A percentile compares a stretch with the other conserved stretches of the same genome.
These are phyloP conservation scores for Achlya flavicornis DNA, from an alignment of 2,888 invertebrate species.

Conservation along the genomic window DNA sequence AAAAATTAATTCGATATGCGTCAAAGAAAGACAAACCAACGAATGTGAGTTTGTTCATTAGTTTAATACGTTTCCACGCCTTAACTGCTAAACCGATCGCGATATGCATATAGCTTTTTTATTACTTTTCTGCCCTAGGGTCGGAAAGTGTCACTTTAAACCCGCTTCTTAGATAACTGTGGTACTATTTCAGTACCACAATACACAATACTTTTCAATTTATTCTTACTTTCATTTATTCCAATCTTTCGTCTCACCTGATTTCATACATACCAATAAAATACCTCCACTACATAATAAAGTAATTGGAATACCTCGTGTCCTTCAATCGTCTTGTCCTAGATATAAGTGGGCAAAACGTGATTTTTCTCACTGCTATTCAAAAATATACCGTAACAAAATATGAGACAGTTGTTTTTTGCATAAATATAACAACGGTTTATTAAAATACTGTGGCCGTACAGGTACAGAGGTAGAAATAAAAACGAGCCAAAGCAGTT, in stretches of 20 bases:
- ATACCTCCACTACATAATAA: slow-evolving; percentile 57
- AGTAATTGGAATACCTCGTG: slow-evolving; percentile 82
- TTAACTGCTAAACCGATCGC: no score
- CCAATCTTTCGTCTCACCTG: slow-evolving; percentile 36
- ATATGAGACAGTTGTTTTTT: slow-evolving; percentile 45
- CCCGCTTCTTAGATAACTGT: no score
- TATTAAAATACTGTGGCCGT: slow-evolving; percentile 84
- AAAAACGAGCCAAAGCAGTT: slow-evolving; percentile 83
- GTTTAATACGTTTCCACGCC: no score
- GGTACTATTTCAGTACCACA: no score
- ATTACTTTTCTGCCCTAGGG: no score
- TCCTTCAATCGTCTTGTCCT: slow-evolving; percentile 78
- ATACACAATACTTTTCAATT: slow-evolving; percentile 13
- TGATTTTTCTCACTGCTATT: slow-evolving; percentile 53
- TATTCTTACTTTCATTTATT: slow-evolving; percentile 29
- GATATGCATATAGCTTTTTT: no score
- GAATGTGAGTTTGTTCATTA: no score
- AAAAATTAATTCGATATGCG: no score
- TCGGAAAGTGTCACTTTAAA: no score
- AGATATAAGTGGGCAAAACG: slow-evolving; percentile 79
- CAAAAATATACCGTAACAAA: slow-evolving; percentile 42
- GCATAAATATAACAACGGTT: slow-evolving; percentile 52
- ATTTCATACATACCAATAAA: slow-evolving; percentile 50
- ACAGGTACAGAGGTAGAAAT: slow-evolving; percentile 82
- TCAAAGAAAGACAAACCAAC: no score